Conservation (phyloP, 2,113 vertebrate species). For the Ardeotis arabs region DNA sequence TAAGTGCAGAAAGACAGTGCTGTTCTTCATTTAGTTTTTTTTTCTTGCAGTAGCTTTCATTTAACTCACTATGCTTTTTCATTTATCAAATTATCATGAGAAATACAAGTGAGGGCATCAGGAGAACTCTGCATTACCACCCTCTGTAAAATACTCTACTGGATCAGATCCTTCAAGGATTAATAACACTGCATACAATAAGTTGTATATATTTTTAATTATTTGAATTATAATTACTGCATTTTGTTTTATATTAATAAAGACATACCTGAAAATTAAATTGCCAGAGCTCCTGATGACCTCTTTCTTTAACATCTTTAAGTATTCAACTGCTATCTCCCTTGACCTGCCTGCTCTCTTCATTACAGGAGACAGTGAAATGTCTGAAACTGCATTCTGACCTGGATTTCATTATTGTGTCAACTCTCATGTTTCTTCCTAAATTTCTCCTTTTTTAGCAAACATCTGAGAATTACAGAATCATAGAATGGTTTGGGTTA, state of each 20-base stretch:
- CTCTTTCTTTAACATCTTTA: neutral
- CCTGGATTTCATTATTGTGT: neutral
- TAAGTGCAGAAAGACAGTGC: neutral
- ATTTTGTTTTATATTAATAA: neutral
- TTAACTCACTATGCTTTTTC: neutral
- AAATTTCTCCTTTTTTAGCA: neutral
- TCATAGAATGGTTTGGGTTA: neutral
- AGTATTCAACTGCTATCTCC: neutral
- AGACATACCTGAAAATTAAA: neutral
- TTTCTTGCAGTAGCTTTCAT: neutral
- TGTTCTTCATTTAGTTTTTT: neutral
- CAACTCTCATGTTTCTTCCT: neutral
- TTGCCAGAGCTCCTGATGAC: neutral
- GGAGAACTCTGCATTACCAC: neutral
- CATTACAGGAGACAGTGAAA: neutral
- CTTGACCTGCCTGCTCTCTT: neutral
- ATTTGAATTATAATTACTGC: neutral
- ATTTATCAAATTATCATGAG: neutral
- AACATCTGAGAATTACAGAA: neutral
- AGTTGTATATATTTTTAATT: accelerated
- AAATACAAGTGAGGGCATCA: neutral
- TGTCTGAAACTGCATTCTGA: neutral
- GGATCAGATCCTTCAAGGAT: neutral
- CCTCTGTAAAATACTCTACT: neutral
- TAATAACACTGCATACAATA: neutral